Base-by-base conservation (phyloP, 2,113 vertebrate species). In the Tragelaphus buxtoni region DNA sequence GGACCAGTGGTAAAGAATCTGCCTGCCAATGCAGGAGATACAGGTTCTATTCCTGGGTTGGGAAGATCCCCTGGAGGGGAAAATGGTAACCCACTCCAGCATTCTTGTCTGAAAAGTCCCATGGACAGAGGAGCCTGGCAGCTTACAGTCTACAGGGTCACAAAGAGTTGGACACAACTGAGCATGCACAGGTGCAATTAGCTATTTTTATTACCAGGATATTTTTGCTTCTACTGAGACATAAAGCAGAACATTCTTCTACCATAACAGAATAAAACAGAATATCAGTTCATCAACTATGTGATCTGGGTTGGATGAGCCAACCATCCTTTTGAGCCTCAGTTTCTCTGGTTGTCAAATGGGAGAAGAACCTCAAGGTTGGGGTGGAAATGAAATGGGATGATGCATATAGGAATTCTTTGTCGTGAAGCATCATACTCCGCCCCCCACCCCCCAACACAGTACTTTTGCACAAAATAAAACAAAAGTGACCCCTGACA, bases 361-460 rank as follows among this genome's bases (percentile, higher is more conserved):
- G 39, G 65, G 61, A 86, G 7, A 0, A 4, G 42, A 72, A 18
- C 53, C 42, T 80, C 35, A 45, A 20, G 42, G 53, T 0, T 0
- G 20, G 14, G 4, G 20, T 20, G 20, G 65, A 51, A 26, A 88
- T 5, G 55, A 56, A 30, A 55, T 1, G n/a, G 26, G 26, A 28
- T 3, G 18, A 35, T 3, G 35, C 7, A 1, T 0, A 5, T 2
- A 35, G 60, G 65, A 72, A 45, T 10, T 10, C 16, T 76, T 16
- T 32, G 58, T 65, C 1, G 6, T 0, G 22, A 63, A 47, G 47
- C 30, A 39, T 61, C 2, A 0, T 3, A 0, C 11, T 32, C 35
- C 3, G 9, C 4, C 61, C 9, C 3, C 12, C 2, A n/a, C n/a
- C 61, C 4, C 65, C 35, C 28, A 1, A 45, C 49, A 28, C 0